phyloP scores from a whole-genome alignment of 1,140 invertebrate species.

The Galleria mellonella region DNA sequence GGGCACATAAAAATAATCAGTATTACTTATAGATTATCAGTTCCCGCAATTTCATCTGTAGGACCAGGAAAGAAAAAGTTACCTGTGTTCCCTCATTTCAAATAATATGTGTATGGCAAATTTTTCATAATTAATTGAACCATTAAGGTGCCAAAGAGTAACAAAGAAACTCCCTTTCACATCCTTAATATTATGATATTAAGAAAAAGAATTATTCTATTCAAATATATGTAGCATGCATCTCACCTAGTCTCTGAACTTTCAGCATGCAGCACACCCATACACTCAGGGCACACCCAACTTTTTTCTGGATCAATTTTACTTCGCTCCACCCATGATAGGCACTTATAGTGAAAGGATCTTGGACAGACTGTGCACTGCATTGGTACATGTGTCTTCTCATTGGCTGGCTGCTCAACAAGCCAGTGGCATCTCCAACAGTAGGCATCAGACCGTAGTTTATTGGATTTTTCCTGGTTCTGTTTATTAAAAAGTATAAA shows the following conservation, averaged over 20 bases:
- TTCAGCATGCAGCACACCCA: constrained; percentile 85
- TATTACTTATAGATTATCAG: too few species aligned
- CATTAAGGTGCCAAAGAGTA: too few species aligned
- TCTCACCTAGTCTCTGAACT: constrained; percentile 78
- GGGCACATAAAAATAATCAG: too few species aligned
- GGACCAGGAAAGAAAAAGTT: too few species aligned
- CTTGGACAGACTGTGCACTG: constrained; percentile 90
- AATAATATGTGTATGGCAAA: too few species aligned
- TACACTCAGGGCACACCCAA: constrained; percentile 93
- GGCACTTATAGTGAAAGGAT: constrained; percentile 88
- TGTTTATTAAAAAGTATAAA: background rate
- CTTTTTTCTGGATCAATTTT: constrained; percentile 73
- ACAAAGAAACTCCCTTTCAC: too few species aligned
- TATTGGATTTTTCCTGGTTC: constrained; percentile 23
- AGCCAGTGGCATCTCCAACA: constrained; percentile 93
- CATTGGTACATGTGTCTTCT: constrained; percentile 59
- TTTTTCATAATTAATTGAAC: too few species aligned
- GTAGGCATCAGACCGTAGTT: constrained; percentile 80
- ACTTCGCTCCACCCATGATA: constrained; percentile 62
- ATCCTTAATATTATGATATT: too few species aligned
- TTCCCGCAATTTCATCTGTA: too few species aligned
- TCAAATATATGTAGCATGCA: too few species aligned
- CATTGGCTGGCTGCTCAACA: constrained; percentile 65
- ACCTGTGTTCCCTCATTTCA: too few species aligned
- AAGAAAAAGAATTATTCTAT: too few species aligned